These are phyloP conservation scores for Zaprionus kolodkinae DNA, from an alignment of 1,140 invertebrate genomes.

Conservation along the genomic window DNA sequence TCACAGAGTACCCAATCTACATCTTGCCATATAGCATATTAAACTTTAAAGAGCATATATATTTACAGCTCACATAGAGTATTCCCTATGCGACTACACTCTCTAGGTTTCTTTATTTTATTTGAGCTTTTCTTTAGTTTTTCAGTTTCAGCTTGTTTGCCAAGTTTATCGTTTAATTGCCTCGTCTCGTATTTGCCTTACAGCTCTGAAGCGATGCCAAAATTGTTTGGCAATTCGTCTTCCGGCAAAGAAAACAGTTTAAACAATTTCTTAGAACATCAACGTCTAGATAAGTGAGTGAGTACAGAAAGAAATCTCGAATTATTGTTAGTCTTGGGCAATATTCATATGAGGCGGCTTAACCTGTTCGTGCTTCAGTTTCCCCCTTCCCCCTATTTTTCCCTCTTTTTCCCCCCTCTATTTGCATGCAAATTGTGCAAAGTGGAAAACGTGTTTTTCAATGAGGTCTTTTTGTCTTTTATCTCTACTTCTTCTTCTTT, in stretches of 20 bases:
- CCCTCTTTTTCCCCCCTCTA: not conserved
- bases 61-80: not conserved
- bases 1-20: no score
- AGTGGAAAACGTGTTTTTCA: constrained; percentile 50
- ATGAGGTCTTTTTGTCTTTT: constrained; percentile 6
- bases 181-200: constrained; percentile 17
- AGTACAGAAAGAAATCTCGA: constrained; percentile 11
- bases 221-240: constrained; percentile 33
- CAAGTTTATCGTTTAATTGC: constrained; percentile 31
- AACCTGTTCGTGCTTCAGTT: constrained; percentile 41
- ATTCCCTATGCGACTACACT: not conserved
- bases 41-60: not conserved
- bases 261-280: constrained; percentile 12
- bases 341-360: constrained; percentile 28
- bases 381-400: no score
- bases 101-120: constrained; percentile 8
- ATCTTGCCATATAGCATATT: no score
- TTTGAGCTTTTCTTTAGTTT: not conserved
- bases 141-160: constrained; percentile 15
- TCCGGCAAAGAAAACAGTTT: not conserved
- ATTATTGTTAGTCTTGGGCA: not conserved
- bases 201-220: not conserved
- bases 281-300: not conserved
- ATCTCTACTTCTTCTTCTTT: constrained; percentile 17
- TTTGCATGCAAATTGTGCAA: constrained; percentile 49